These are phyloP conservation scores for Drosophila nigricruria DNA, from an alignment of 2,888 invertebrate species.

Conservation along the genomic window DNA sequence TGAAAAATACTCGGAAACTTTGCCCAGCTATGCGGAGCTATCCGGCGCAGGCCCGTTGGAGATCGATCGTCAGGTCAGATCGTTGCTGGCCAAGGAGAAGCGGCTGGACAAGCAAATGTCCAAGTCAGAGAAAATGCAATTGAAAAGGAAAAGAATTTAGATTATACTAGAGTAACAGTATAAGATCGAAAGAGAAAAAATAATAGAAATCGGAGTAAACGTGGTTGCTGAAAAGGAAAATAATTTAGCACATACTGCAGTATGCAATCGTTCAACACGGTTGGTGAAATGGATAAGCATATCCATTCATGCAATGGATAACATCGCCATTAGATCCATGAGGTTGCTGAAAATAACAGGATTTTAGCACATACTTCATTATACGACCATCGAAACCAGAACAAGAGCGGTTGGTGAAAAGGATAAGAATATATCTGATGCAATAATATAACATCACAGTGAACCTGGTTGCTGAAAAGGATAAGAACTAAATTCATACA, in stretches of 20 bases:
- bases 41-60: slow-evolving; percentile 29
- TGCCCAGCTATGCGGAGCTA: slow-evolving; percentile 58
- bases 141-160: slow-evolving; percentile 7
- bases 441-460: too few species aligned
- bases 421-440: background rate
- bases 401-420: background rate
- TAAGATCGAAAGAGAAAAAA: background rate
- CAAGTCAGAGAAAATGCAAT: slow-evolving; percentile 1
- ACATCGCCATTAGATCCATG: background rate
- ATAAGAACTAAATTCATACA: background rate
- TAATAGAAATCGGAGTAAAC: background rate
- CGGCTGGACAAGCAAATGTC: slow-evolving; percentile 38
- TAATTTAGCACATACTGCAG: background rate
- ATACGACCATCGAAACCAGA: background rate
- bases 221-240: background rate
- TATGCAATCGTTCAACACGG: background rate
- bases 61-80: slow-evolving; percentile 52
- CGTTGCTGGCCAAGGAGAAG: slow-evolving; percentile 47
- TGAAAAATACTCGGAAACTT: slow-evolving; percentile 43
- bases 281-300: background rate
- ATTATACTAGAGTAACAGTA: background rate
- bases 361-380: slow-evolving; percentile 1
- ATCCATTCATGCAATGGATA: background rate
- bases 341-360: slow-evolving; percentile 2
- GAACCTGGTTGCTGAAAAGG: background rate